Base-by-base conservation (phyloP, 2,797 vertebrate genomes). In the Selene dorsalis region DNA sequence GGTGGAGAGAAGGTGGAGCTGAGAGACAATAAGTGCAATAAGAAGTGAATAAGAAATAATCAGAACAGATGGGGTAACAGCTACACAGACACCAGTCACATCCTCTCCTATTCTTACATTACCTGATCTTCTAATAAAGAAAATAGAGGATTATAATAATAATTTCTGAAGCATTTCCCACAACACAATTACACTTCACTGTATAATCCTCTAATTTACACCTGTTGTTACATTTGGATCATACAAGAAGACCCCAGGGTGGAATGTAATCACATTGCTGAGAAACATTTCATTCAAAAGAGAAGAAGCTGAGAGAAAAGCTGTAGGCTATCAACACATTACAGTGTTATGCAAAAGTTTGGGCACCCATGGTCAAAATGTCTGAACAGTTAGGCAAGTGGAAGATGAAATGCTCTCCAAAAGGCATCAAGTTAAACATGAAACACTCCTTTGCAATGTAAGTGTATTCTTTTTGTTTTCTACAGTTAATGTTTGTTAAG, bases 1-100 rank as follows among this genome's bases (percentile, higher is more conserved):
- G 13, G 52, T 24, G 28, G 53, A 22, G 48, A 22, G n/a, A 22
- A 12, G 10, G 48, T 18, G 20, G n/a, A 4, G 50, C 43, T 53
- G 52, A 67, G 60, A 24, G 10, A 53, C 22, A 41, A 38, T 12
- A 24, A 55, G 11, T 13, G 13, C 13, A 41, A n/a, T n/a, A n/a
- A n/a, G n/a, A n/a, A n/a, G n/a, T n/a, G n/a, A 38, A 13, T 26
- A 32, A 48, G 8, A 41, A 47, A 22, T 48, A 17, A 45, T 64
- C 58, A 75, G 48, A 53, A 68, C 32, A 39, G 3, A n/a, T 38
- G 55, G 69, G n/a, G 57, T 39, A 35, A 41, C 4, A 20, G 22
- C 26, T 4, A 53, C 55, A 67, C 0, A 38, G 32, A 68, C 26
- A 58, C 30, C 59, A 55, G 10, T 39, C 43, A 41, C 7, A 0